phyloP scores from a whole-genome alignment of 1,140 invertebrate species.

The Pinna nobilis region DNA sequence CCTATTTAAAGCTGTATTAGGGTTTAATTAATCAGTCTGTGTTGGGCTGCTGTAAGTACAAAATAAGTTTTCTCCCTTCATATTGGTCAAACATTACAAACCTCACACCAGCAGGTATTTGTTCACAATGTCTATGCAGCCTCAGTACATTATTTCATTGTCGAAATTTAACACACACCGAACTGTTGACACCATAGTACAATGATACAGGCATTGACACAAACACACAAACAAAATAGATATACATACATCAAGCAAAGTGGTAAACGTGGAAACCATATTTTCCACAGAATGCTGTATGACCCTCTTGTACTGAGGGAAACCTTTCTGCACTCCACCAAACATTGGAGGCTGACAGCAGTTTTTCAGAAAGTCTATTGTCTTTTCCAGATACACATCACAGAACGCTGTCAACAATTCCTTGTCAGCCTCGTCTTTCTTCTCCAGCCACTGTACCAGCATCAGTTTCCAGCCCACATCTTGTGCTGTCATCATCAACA shows the following conservation, averaged over 20 bases:
- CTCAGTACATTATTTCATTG: too few relatives aligned
- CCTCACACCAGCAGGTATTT: not conserved
- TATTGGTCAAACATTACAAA: too few relatives aligned
- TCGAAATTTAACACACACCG: too few relatives aligned
- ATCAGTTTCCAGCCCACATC: constrained; percentile 73
- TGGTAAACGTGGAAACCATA: constrained; percentile 68
- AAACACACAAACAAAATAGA: not conserved
- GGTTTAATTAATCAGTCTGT: too few relatives aligned
- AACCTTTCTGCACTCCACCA: constrained; percentile 37
- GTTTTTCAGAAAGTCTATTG: constrained; percentile 63
- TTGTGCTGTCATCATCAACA: constrained; percentile 63
- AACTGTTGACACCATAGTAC: too few relatives aligned
- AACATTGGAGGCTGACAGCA: constrained; percentile 67
- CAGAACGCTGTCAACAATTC: constrained; percentile 61
- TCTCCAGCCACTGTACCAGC: constrained; percentile 70
- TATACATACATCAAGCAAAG: constrained; percentile 67
- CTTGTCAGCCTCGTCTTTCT: constrained; percentile 62
- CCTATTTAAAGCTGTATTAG: too few relatives aligned
- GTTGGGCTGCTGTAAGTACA: too few relatives aligned
- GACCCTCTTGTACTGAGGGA: constrained; percentile 57
- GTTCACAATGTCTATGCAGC: too few relatives aligned
- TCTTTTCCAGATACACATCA: constrained; percentile 68
- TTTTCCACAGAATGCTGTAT: constrained; percentile 67
- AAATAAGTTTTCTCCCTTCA: too few relatives aligned
- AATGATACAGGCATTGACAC: not conserved